Percentiles rank a stretch among this genome's conserved stretches.
These are phyloP conservation scores for Cettia cetti DNA, from an alignment of 2,113 vertebrate species.

Conservation along the genomic window DNA sequence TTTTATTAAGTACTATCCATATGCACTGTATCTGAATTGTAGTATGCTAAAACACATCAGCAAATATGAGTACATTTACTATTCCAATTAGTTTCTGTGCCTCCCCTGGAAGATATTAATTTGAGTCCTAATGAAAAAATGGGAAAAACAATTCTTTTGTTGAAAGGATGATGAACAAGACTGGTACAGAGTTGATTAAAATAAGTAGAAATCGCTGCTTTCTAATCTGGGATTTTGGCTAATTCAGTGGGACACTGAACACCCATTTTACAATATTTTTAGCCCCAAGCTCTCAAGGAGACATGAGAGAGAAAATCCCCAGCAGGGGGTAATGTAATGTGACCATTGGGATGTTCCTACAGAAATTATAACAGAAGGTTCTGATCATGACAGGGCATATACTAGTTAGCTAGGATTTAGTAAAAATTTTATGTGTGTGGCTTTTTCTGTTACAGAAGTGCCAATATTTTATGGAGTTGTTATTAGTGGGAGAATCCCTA, in stretches of 20 bases:
- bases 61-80: not conserved
- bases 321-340: slow-evolving; percentile 11
- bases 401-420: not conserved
- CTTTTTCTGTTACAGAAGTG: not conserved
- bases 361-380: slow-evolving; percentile 8
- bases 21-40: not conserved
- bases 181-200: not conserved
- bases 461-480: not conserved
- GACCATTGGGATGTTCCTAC: not conserved
- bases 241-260: slow-evolving; percentile 19
- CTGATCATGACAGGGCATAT: slow-evolving; percentile 6
- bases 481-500: not conserved
- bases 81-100: not conserved
- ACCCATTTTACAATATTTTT: slow-evolving; percentile 20
- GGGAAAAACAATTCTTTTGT: slow-evolving; percentile 19
- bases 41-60: not conserved
- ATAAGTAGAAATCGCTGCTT: not conserved
- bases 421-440: not conserved
- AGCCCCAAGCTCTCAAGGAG: slow-evolving; percentile 35
- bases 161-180: slow-evolving; percentile 17
- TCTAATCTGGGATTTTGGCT: not conserved
- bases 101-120: slow-evolving; percentile 4
- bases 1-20: not conserved
- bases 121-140: slow-evolving; percentile 20
- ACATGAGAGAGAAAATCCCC: slow-evolving; percentile 15